Evolutionary conservation across 2,888 invertebrate genomes (phyloP), one percentile per base, ranked within the genome.

Genomic region (Eustalomyia histrio): DNA sequence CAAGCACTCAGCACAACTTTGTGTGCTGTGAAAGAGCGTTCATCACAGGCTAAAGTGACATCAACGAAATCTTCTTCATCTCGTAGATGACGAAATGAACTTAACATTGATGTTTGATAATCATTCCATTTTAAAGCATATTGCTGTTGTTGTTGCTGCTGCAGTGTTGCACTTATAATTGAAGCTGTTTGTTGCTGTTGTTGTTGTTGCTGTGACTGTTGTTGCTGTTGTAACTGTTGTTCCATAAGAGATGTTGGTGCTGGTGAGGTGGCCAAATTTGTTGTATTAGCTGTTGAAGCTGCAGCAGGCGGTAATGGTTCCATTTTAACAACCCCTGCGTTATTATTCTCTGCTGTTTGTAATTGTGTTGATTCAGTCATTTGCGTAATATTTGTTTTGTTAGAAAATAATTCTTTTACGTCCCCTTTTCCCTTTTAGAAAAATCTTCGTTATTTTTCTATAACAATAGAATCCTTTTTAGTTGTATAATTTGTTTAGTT

Each of bases 51-150:
- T 86, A 97, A 93, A 76, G 97, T 97, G 87, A 97, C 97, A 91
- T 97, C 97, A 80, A 97, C 96, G 91, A 97, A 97, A 92, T 97
- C 97, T 92, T 97, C 97, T 91, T 96, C 95, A 90, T 97, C 97
- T 82, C 96, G 93, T 87, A 97, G 92, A 90, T 96, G 95, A 85
- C 97, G 94, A 92, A 97, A 97, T 85, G 97, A 96, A 85, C 95
- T 95, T 87, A 97, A 93, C 91, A 97, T 96, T 88, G 96, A 97
- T 85, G 96, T 94, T 91, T 97, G 97, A 92, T 97, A 97, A 92
- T 97, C 97, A 91, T 97, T 97, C 97, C 97, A 97, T 89, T 97
- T 94, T 91, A 97, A 93, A 91, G 97, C 96, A 92, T 97, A 97
- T 91, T 97, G 97, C 92, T 97, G 96, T 92, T 95, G 96, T 92